These are phyloP conservation scores for Yoshiicerus persimilis DNA, from an alignment of 1,140 invertebrate species.

Conservation along the genomic window DNA sequence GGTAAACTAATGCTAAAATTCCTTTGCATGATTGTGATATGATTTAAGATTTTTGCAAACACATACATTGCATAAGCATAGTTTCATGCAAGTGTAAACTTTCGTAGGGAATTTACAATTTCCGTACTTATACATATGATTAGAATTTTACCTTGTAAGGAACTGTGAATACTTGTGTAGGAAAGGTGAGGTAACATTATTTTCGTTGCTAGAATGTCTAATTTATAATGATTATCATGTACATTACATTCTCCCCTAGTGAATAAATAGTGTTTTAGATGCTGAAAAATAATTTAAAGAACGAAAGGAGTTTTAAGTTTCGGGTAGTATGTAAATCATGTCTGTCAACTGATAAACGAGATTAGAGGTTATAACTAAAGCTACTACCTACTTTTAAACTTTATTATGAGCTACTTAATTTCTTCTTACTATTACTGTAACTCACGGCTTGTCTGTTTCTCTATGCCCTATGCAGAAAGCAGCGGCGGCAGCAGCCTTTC, in stretches of 20 bases:
- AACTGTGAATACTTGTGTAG: background rate
- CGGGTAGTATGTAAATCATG: background rate
- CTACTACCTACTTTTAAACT: background rate
- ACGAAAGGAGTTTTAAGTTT: background rate
- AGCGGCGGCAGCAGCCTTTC: conserved; percentile 24
- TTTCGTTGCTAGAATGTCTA: background rate
- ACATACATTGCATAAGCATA: too few relatives aligned
- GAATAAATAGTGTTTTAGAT: background rate
- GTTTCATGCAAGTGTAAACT: background rate
- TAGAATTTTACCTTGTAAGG: background rate
- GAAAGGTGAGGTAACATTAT: background rate
- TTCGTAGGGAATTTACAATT: background rate
- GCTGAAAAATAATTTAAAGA: background rate
- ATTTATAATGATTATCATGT: background rate
- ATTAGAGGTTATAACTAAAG: background rate
- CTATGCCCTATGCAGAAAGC: conserved; percentile 30
- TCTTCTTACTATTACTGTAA: conserved; percentile 13
- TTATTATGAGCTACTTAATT: background rate
- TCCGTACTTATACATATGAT: background rate
- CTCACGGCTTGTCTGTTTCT: conserved; percentile 16
- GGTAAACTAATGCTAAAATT: background rate
- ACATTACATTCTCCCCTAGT: background rate
- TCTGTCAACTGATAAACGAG: background rate
- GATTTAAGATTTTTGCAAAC: background rate
- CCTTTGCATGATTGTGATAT: background rate